phyloP scores from a whole-genome alignment of 2,797 vertebrate genomes.

The Sternotherus odoratus region DNA sequence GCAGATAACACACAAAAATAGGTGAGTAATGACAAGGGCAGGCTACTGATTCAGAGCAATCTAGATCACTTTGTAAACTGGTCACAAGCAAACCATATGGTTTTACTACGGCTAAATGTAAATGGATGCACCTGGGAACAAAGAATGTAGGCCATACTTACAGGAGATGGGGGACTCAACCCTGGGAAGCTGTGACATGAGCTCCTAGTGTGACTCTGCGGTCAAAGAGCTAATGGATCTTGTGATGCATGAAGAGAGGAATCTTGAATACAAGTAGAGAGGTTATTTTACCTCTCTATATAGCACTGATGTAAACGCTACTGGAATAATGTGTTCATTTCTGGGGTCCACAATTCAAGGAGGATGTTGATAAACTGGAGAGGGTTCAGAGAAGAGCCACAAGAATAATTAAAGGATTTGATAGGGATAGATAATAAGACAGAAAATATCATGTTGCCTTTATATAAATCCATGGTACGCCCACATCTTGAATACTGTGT shows the following conservation, averaged over 20 bases:
- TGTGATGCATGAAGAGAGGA: background rate
- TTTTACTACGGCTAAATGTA: background rate
- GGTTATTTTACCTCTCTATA: background rate
- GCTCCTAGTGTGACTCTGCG: background rate
- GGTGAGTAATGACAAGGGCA: background rate
- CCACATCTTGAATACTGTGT: too few species aligned
- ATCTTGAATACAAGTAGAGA: background rate
- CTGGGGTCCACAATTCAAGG: background rate
- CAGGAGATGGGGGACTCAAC: background rate
- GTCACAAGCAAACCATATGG: background rate
- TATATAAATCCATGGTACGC: too few species aligned
- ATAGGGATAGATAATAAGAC: too few species aligned
- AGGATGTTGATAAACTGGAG: background rate
- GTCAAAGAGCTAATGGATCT: background rate
- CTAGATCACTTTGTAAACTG: background rate
- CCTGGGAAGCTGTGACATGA: background rate
- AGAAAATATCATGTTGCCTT: too few species aligned
- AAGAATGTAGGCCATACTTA: background rate
- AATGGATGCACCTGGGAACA: background rate
- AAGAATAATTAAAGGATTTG: background rate
- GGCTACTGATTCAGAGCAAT: background rate
- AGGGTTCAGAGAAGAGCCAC: background rate
- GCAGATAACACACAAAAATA: background rate
- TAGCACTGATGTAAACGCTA: background rate
- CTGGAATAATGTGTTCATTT: background rate